Evolutionary conservation across 2,888 invertebrate species (phyloP).

Genomic region (Ellobium chinense): DNA sequence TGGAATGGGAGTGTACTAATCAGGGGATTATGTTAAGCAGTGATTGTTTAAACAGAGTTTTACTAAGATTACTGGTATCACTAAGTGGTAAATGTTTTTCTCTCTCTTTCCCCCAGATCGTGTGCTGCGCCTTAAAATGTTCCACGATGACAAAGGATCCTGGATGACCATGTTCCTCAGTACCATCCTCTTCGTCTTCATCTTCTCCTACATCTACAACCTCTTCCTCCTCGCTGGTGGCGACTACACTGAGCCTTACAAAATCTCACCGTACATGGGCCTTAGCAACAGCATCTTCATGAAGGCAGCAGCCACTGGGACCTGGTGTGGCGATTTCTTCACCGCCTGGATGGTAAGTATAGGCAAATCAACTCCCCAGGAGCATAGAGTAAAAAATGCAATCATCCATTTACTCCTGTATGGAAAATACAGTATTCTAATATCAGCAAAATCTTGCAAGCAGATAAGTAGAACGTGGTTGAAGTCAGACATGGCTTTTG

Average conservation of each 20-base stretch:
- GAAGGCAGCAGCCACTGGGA: slow-evolving; percentile 81
- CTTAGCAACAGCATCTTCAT: slow-evolving; percentile 80
- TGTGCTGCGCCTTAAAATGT: slow-evolving; percentile 80
- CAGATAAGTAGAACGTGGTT: no score
- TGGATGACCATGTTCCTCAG: slow-evolving; percentile 81
- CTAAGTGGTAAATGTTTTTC: background rate
- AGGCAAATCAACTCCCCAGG: no score
- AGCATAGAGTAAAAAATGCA: no score
- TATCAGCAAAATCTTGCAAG: no score
- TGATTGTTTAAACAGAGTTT: no score
- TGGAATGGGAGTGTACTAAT: no score
- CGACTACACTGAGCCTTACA: slow-evolving; percentile 76
- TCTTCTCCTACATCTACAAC: slow-evolving; percentile 81
- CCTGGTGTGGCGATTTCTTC: slow-evolving; percentile 81
- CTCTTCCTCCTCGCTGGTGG: slow-evolving; percentile 77
- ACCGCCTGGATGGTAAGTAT: slow-evolving; percentile 80
- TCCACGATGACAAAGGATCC: slow-evolving; percentile 80
- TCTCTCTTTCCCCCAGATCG: slow-evolving; percentile 65
- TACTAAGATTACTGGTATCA: no score
- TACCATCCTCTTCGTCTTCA: slow-evolving; percentile 79
- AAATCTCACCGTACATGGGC: slow-evolving; percentile 80
- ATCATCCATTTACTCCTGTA: no score
- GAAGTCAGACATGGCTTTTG: no score
- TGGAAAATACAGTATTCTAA: no score
- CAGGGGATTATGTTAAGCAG: no score